Conservation (phyloP, 1,140 invertebrate species). For the Palaemon carinicauda region DNA sequence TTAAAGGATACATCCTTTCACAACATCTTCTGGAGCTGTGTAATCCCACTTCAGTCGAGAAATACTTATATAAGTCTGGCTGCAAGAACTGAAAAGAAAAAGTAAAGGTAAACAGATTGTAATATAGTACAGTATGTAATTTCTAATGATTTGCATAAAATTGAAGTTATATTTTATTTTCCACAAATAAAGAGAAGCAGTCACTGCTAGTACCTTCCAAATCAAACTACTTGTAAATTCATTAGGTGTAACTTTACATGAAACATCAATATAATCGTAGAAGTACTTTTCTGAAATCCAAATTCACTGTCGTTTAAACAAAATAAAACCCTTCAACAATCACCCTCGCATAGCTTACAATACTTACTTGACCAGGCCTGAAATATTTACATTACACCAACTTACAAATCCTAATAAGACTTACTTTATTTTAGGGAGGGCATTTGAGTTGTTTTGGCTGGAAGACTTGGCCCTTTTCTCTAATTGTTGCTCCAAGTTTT, state of each 20-base stretch:
- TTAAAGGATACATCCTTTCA: constrained; percentile 47
- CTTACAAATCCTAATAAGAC: background rate
- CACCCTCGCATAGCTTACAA: background rate
- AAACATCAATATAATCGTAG: no score
- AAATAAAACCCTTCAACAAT: no score
- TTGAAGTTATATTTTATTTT: background rate
- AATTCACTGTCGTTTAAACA: no score
- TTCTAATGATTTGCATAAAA: background rate
- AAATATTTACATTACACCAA: no score
- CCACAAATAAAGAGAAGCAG: no score
- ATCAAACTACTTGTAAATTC: no score
- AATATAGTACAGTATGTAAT: no score
- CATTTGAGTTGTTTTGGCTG: background rate
- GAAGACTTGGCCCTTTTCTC: constrained; percentile 8
- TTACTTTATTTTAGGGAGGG: constrained; percentile 30
- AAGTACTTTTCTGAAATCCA: no score
- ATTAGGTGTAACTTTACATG: no score
- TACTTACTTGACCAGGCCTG: background rate
- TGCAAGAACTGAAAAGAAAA: background rate
- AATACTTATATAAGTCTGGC: background rate
- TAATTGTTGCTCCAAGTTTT: constrained; percentile 3
- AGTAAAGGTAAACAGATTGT: background rate
- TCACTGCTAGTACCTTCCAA: no score
- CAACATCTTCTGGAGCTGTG: background rate
- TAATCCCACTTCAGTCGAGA: constrained; percentile 32